Base-by-base conservation (phyloP, 2,888 invertebrate species). In the Cephus spinipes region DNA sequence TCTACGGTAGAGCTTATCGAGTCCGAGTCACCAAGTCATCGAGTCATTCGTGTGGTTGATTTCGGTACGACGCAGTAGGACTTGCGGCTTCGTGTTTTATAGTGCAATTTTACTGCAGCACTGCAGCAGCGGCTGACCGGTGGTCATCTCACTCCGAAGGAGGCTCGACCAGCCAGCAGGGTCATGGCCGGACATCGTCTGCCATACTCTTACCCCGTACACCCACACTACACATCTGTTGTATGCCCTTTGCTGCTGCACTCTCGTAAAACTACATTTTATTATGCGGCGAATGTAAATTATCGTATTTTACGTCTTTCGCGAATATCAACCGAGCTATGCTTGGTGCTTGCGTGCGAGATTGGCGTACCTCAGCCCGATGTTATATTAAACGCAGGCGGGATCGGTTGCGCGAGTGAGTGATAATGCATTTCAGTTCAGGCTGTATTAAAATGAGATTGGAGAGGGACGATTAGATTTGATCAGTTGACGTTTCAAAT, bases 111-210 rank as follows among this genome's bases (percentile, higher is more conserved):
- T 85, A 85, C 84, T 85, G 83, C 85, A 81, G 77, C 83, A 33
- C 6, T 33, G 30, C 31, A 71, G 23, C 55, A 55, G 83, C 83
- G 87, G 83, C 85, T 87, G 88, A 88, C 85, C 87, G 83, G 83
- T 82, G 85, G 79, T 33, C 33, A 34, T 79, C 69, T 77, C 78
- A 80, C 77, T 80, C 79, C 12, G 35, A 75, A 68, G 75, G 68
- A 75, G 75, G 75, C 75, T 75, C 75, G 68, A 36, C 68, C 75
- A 36, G 81, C 12, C 31, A 33, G 88, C 90, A 91, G 91, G 91
- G 91, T 91, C 91, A 91, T 83, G 91, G 91, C 90, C 90, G 91
- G 90, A 90, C 91, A 91, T 89, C 90, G 91, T 91, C 91, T 90
- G 89, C 87, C 86, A 84, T 86, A 86, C 85, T 86, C 86, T 83